Base-by-base conservation (phyloP, 2,888 invertebrate species). In the Eilema sororculum region DNA sequence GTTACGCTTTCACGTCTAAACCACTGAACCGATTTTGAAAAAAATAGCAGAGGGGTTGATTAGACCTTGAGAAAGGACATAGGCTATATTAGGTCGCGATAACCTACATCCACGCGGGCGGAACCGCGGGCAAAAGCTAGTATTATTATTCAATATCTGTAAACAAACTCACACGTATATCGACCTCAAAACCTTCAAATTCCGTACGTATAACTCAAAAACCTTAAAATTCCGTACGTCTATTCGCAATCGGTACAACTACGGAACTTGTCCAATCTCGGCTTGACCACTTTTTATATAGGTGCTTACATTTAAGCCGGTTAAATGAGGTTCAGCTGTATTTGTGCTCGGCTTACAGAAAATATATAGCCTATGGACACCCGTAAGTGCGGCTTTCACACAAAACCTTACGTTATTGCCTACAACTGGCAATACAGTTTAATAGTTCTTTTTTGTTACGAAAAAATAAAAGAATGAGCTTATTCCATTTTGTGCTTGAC, bases 241-340 rank as follows among this genome's bases (percentile, higher is more conserved):
- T 66, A 37, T 12, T 25, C 20, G 37, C 24, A 58, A 66, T 61
- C 61, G 61, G 16, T 61, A 33, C 13, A 61, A 33, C 24, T 57
- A 63, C 57, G 8, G 37, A 68, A 57, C 63, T 57, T 63, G 25
- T 63, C 33, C 33, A 65, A 69, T 58, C 65, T 64, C 68, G 57
- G 41, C 28, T 64, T 71, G 63, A 56, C 65, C 71, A 71, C 67
- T 56, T 73, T 68, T 70, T 73, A 67, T 70, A 63, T 67, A 65
- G 56, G 74, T 67, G 52, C 65, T 76, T 70, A 71, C 66, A 65
- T 56, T 58, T 69, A 81, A 83, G 78, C 79, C 60, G 72, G 69
- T 76, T 78, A 78, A 78, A 81, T 74, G 73, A 77, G 82, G 74
- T 76, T 67, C 76, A 76, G 80, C 75, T 81, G 78, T 81, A 82